phyloP scores from a whole-genome alignment of 2,888 invertebrate genomes.

The Acanthopleura granulata region DNA sequence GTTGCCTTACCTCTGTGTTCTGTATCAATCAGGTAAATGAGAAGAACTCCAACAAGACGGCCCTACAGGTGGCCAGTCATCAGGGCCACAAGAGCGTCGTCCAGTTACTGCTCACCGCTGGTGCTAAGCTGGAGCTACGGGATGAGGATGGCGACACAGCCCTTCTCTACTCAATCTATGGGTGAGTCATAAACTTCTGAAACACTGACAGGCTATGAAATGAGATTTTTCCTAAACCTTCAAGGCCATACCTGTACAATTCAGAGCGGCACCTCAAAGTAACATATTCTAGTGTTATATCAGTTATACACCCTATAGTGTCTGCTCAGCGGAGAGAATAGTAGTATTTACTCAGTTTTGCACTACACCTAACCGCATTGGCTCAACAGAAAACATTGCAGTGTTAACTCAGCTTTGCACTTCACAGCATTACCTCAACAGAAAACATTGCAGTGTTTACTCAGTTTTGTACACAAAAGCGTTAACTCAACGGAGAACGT shows the following conservation, averaged over 20 bases:
- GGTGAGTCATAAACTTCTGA: constrained; percentile 68
- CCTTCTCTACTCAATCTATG: constrained; percentile 86
- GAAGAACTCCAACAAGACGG: constrained; percentile 81
- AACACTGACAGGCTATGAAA: not conserved
- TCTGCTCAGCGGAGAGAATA: no score
- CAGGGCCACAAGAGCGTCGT: constrained; percentile 83
- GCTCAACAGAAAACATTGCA: no score
- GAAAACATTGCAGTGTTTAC: no score
- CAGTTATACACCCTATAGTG: no score
- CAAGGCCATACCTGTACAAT: not conserved
- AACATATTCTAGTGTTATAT: no score
- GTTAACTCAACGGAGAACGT: no score
- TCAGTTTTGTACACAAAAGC: no score
- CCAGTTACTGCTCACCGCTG: constrained; percentile 76
- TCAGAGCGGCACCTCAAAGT: not conserved
- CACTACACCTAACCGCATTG: no score
- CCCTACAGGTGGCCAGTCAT: constrained; percentile 84
- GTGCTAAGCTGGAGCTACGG: constrained; percentile 79
- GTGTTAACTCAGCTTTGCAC: no score
- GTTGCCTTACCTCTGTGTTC: no score
- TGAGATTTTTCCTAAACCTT: not conserved
- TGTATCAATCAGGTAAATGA: constrained; percentile 72
- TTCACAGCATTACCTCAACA: no score
- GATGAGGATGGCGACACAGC: constrained; percentile 88
- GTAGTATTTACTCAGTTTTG: no score